These are phyloP conservation scores for Nycteola revayana DNA, from an alignment of 2,888 invertebrate species.

Conservation along the genomic window DNA sequence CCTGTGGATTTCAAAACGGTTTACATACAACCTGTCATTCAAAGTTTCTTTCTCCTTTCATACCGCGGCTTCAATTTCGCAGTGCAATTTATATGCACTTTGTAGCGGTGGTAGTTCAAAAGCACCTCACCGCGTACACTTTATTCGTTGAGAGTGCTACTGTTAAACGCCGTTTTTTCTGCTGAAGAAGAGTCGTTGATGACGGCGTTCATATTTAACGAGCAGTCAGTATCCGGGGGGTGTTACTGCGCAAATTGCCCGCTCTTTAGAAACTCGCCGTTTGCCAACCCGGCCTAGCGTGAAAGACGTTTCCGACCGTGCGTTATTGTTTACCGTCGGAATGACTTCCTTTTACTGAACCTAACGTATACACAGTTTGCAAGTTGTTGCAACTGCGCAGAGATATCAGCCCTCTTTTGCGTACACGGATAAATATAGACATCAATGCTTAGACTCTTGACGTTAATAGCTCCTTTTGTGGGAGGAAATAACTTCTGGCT, in stretches of 20 bases:
- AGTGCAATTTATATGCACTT: conserved; percentile 81
- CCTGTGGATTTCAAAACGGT: conserved; percentile 43
- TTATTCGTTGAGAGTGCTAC: conserved; percentile 71
- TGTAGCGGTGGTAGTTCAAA: conserved; percentile 68
- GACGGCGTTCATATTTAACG: conserved; percentile 80
- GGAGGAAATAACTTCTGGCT: conserved; percentile 25
- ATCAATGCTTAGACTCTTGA: conserved; percentile 41
- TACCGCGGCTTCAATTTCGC: conserved; percentile 72
- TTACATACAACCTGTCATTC: conserved; percentile 62
- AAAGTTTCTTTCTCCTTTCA: conserved; percentile 64
- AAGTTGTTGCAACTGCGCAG: conserved; percentile 42
- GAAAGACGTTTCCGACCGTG: conserved; percentile 70
- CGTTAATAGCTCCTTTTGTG: conserved; percentile 51
- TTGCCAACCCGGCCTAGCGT: conserved; percentile 66
- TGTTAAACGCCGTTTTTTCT: conserved; percentile 73
- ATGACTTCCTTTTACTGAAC: conserved; percentile 70
- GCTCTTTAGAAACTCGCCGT: conserved; percentile 61
- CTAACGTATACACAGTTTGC: conserved; percentile 41
- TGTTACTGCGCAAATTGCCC: conserved; percentile 73
- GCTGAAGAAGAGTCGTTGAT: conserved; percentile 75
- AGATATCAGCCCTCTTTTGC: conserved; percentile 45
- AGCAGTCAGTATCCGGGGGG: conserved; percentile 74
- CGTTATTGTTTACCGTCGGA: conserved; percentile 73
- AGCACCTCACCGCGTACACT: conserved; percentile 57
- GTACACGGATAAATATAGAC: conserved; percentile 38